Evolutionary conservation across 2,888 invertebrate species (phyloP), one percentile per base, ranked within the genome.

Genomic region (Pharmacophagus antenor): DNA sequence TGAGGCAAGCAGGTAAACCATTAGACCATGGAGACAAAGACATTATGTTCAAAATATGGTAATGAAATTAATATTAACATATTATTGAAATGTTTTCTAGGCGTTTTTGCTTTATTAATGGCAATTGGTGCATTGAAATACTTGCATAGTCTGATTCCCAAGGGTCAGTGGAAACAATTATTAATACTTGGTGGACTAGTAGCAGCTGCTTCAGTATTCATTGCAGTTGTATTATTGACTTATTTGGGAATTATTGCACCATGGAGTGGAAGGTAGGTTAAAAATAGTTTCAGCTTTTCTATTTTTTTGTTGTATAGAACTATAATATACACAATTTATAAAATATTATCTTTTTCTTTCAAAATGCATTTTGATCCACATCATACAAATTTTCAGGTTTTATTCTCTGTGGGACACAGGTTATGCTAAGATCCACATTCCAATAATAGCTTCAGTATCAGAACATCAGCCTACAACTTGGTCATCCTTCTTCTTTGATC

Each of bases 401-500:
- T 99, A 99, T 84, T 99, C 99, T 0, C 92, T 99, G 4, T 99
- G 99, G 99, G 99, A 99, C 83, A 99, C 99, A 0, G 98, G 98
- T 18, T 99, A 99, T 85, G 99, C 99, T 6, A 99, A 99, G 89
- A 98, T 99, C 73, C 99, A 99, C 88, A 99, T 99, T 75, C 99
- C 99, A 2, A 99, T 99, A 77, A 99, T 99, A 69, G 99, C 99
- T 0, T 98, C 98, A 0, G 99, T 99, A 21, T 99, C 99, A 0
- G 99, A 99, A 82, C 99, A 99, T 93, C 99, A 99, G 88, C 99
- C 99, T 0, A 99, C 99, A 0, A 98, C 99, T 0, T 99, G 99
- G 99, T 99, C 99, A 66, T 97, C 98, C 0, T 98, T 98, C 88
- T 99, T 99, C 93, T 99, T 99, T 81, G 99, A 99, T 88, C 92